Evolutionary conservation across 2,888 invertebrate species (phyloP), one percentile per base, ranked within the genome.

Genomic region (Dysmachus trigonus): DNA sequence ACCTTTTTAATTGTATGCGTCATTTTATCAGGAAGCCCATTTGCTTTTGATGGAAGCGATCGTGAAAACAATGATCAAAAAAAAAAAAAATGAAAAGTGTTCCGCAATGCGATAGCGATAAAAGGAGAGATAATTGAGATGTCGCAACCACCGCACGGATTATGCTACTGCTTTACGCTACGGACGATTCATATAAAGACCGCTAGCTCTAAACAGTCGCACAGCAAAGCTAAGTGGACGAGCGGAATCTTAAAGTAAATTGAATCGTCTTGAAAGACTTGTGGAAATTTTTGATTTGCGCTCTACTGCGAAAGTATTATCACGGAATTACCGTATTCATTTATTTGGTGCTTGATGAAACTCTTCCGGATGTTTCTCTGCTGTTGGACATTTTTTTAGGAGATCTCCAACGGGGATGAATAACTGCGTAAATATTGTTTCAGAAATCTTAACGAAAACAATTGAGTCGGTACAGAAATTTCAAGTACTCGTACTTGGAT

Each of bases 1-100:
- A 18, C 33, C 7, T 81, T 81, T 81, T 81, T 53, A 81, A 81
- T 81, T 81, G 62, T 18, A 79, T 81, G 27, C 53, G 31, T 81
- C 62, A 81, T 33, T 31, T 81, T 81, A 81, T 33, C 81, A 81
- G 62, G 81, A 81, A 81, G 81, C 62, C 18, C 53, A 53, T 81
- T 79, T 81, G 31, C 38, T 41, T 30, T 62, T 81, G 81, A 81
- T 81, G 81, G 81, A 62, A 51, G 81, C 53, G 53, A 81, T 81
- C 81, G 18, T 62, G 27, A 81, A 81, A 81, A 47, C 81, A 62
- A 35, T 81, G 53, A 81, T 81, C 13, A 81, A 81, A 62, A 33
- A 62, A 18, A 33, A 33, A 41, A 81, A 81, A 62, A 33, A 62
- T 33, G 53, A 33, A n/a, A 31, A 31, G 81, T 81, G 35, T 53